Conservation (phyloP, 2,113 vertebrate genomes). For the Anguilla rostrata region DNA sequence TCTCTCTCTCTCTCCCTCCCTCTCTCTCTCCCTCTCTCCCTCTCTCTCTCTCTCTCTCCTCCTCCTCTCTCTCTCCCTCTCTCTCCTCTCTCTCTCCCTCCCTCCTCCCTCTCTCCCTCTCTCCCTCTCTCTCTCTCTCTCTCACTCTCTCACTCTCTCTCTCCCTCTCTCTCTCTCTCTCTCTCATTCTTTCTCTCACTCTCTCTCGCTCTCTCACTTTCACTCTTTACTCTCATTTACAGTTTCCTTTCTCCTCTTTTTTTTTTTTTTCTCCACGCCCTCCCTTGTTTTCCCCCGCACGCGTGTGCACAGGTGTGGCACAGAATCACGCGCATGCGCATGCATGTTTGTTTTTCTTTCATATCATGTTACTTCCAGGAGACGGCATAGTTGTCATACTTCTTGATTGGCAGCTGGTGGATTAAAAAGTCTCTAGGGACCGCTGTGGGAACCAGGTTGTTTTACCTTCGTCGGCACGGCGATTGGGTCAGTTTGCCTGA, state of each 20-base stretch:
- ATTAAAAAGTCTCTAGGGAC: background rate
- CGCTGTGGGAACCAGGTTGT: background rate
- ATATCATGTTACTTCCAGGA: background rate
- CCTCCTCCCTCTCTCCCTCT: background rate
- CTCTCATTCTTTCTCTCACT: background rate
- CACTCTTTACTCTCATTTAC: background rate
- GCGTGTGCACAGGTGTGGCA: background rate
- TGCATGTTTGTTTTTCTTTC: background rate
- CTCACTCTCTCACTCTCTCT: background rate
- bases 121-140: background rate
- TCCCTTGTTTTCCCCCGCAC: background rate
- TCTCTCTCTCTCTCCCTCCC: background rate
- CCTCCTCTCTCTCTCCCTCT: too few relatives aligned
- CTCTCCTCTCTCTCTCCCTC: background rate
- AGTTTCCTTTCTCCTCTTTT: background rate
- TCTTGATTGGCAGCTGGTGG: background rate
- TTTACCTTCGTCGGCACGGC: background rate
- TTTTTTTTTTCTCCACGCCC: background rate
- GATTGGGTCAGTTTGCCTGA: background rate
- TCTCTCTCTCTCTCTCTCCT: too few relatives aligned
- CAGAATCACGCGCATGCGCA: background rate
- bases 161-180: background rate
- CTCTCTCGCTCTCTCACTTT: background rate
- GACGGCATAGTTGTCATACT: background rate
- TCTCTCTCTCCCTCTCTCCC: background rate